These are phyloP conservation scores for Cylloceria caligata DNA, from an alignment of 2,888 invertebrate species.

Conservation along the genomic window DNA sequence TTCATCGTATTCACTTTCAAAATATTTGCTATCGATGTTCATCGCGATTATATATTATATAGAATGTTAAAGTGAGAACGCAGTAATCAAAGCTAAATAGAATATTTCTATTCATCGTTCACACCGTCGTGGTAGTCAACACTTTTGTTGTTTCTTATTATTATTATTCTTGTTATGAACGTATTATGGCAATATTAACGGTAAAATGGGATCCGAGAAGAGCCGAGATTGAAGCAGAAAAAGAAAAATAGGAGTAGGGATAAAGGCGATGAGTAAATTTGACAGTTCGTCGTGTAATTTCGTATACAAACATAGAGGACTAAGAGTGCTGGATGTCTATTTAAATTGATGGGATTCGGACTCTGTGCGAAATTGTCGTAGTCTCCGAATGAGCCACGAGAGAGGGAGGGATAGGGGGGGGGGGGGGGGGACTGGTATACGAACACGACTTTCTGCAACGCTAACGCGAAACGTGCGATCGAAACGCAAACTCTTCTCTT, in stretches of 20 bases:
- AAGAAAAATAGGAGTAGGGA: not conserved
- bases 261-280: constrained; percentile 28
- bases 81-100: constrained; percentile 24
- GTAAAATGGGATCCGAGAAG: constrained; percentile 8
- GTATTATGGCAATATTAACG: constrained; percentile 25
- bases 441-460: constrained; percentile 37
- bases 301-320: constrained; percentile 74
- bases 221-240: not conserved
- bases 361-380: constrained; percentile 25
- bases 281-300: constrained; percentile 70
- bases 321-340: constrained; percentile 59
- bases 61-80: constrained; percentile 4
- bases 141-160: constrained; percentile 39
- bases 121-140: constrained; percentile 9
- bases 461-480: constrained; percentile 3
- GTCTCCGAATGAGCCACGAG: too few relatives aligned
- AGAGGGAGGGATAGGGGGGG: not conserved
- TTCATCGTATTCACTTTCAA: constrained; percentile 13
- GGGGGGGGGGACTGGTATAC: not conserved
- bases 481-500: not conserved
- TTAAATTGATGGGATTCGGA: constrained; percentile 66
- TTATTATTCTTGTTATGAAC: constrained; percentile 37
- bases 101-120: constrained; percentile 12
- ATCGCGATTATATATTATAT: too few relatives aligned
- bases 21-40: not conserved